A percentile compares a stretch with the other conserved stretches of the same genome.
Evolutionary conservation across 2,113 vertebrate genomes (phyloP).

Genomic region (Oreamnos americanus): DNA sequence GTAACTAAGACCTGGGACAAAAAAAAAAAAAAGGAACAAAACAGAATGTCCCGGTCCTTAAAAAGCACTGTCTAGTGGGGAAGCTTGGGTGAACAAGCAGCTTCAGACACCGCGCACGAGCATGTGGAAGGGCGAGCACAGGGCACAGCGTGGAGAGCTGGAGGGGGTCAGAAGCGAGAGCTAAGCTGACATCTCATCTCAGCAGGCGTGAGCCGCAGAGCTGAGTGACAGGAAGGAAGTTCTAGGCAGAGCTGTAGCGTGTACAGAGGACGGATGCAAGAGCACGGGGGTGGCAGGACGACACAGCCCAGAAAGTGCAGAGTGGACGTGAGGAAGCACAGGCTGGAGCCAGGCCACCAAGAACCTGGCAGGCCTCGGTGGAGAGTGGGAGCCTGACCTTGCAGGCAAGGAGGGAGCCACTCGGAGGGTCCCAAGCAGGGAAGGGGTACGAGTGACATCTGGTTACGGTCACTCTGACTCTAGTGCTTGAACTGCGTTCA

Average conservation of each 20-base stretch:
- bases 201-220: neutral
- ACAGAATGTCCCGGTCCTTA: neutral
- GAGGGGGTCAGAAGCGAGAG: neutral
- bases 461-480: neutral
- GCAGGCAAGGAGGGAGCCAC: neutral
- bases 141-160: fast-evolving
- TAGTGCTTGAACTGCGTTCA: fast-evolving
- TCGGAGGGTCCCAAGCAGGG: neutral
- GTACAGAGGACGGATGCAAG: fast-evolving
- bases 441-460: neutral
- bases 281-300: fast-evolving
- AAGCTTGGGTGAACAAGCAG: fast-evolving
- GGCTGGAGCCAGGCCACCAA: neutral
- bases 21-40: neutral
- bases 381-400: fast-evolving
- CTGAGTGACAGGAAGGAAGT: neutral
- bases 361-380: fast-evolving
- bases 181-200: neutral
- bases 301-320: fast-evolving
- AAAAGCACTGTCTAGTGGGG: fast-evolving
- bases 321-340: fast-evolving
- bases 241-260: fast-evolving
- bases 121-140: neutral
- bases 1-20: neutral
- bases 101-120: fast-evolving